Conservation (phyloP, 2,113 vertebrate species). For the Heterochromis multidens region DNA sequence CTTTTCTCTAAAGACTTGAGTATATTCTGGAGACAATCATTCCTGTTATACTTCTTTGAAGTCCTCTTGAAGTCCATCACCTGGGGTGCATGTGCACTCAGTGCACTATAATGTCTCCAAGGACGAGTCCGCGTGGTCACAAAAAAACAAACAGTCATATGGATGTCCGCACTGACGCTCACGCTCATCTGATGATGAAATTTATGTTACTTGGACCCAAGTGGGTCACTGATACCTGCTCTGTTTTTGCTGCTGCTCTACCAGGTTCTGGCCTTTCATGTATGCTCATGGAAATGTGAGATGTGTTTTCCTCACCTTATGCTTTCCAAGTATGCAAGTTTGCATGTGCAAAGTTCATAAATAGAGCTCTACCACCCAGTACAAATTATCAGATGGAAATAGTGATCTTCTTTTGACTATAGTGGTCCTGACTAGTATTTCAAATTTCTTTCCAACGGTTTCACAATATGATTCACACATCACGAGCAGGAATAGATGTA, state of each 20-base stretch:
- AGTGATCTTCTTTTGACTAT: background rate
- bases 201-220: background rate
- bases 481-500: background rate
- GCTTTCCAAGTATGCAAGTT: background rate
- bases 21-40: background rate
- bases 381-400: background rate
- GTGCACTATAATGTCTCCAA: background rate
- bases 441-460: background rate
- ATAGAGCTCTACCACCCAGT: background rate
- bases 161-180: background rate
- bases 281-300: background rate
- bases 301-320: background rate
- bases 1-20: background rate
- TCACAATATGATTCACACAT: background rate
- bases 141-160: too few relatives aligned
- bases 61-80: background rate
- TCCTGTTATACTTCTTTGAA: background rate
- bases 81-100: background rate
- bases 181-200: background rate
- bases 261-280: background rate
- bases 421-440: background rate
- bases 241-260: background rate
- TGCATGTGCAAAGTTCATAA: background rate
- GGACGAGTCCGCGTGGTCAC: too few relatives aligned
- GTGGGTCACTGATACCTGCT: background rate